phyloP scores from a whole-genome alignment of 2,113 vertebrate species.

The cattle (Bos taurus) region DNA sequence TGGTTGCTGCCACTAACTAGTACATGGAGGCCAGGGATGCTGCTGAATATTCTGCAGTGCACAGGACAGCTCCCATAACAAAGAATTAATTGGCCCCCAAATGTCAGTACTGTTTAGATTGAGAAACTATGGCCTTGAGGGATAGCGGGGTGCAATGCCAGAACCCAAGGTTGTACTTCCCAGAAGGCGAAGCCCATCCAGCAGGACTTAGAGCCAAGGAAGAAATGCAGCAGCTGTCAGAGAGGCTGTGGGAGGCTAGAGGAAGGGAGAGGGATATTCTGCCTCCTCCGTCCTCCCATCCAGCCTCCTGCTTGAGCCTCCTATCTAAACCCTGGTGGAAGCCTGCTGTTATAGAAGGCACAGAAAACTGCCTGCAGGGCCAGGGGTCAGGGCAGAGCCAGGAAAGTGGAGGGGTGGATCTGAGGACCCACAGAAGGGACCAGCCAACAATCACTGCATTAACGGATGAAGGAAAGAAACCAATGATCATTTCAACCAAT shows the following conservation, averaged over 20 bases:
- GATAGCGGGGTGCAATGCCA: neutral
- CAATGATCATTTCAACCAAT: neutral
- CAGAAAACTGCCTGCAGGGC: neutral
- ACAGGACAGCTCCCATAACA: neutral
- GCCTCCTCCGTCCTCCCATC: neutral
- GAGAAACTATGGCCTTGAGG: neutral
- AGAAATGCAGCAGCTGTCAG: no score
- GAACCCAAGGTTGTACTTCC: neutral
- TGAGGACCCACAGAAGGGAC: neutral
- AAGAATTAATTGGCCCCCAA: neutral
- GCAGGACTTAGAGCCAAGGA: rapidly evolving
- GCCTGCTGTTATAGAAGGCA: neutral
- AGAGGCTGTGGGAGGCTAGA: neutral
- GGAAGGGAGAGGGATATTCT: neutral
- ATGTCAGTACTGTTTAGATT: neutral
- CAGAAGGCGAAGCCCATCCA: neutral
- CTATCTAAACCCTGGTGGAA: neutral
- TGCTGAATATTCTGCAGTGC: rapidly evolving
- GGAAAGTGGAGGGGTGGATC: neutral
- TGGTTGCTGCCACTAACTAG: neutral
- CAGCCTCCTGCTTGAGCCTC: neutral
- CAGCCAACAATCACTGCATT: neutral
- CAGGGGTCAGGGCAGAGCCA: neutral
- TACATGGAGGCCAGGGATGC: neutral
- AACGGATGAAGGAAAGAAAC: neutral